A percentile compares a stretch with the other conserved stretches of the same genome.
Conservation (phyloP, 2,888 invertebrate genomes). For the Biston stratarius region DNA sequence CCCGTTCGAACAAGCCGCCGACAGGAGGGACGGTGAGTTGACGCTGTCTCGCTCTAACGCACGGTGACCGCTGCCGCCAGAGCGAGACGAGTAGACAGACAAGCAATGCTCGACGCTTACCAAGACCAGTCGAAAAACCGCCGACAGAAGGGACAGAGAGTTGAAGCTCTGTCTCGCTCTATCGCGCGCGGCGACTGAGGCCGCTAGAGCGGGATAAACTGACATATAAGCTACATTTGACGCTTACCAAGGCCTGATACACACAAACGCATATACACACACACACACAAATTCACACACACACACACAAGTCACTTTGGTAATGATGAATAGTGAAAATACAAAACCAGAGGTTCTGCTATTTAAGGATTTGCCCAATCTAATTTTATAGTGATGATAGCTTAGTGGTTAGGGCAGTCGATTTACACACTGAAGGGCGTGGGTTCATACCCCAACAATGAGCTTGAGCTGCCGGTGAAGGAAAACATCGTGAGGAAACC, state of each 20-base stretch:
- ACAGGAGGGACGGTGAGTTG: slow-evolving; percentile 68
- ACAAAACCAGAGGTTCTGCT: too few species aligned
- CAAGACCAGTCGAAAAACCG: slow-evolving; percentile 78
- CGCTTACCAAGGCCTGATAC: slow-evolving; percentile 84
- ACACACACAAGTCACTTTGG: too few species aligned
- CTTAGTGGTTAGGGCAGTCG: too few species aligned
- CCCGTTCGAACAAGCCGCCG: slow-evolving; percentile 80
- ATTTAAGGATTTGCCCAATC: too few species aligned
- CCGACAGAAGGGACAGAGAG: slow-evolving; percentile 73
- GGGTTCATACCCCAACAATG: too few species aligned
- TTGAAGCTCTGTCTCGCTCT: background rate
- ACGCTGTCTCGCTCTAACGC: slow-evolving; percentile 52
- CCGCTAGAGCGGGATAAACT: slow-evolving; percentile 75
- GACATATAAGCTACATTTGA: slow-evolving; percentile 61
- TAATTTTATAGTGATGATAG: too few species aligned
- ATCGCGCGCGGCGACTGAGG: slow-evolving; percentile 83
- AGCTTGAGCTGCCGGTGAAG: too few species aligned
- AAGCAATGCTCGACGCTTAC: slow-evolving; percentile 70
- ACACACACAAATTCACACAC: too few species aligned
- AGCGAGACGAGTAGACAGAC: slow-evolving; percentile 57
- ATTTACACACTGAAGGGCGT: too few species aligned
- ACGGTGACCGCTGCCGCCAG: slow-evolving; percentile 85
- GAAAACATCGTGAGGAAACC: too few species aligned
- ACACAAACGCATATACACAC: too few species aligned
- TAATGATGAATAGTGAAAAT: too few species aligned